phyloP scores from a whole-genome alignment of 2,888 invertebrate genomes.

The Tridacna crocea region DNA sequence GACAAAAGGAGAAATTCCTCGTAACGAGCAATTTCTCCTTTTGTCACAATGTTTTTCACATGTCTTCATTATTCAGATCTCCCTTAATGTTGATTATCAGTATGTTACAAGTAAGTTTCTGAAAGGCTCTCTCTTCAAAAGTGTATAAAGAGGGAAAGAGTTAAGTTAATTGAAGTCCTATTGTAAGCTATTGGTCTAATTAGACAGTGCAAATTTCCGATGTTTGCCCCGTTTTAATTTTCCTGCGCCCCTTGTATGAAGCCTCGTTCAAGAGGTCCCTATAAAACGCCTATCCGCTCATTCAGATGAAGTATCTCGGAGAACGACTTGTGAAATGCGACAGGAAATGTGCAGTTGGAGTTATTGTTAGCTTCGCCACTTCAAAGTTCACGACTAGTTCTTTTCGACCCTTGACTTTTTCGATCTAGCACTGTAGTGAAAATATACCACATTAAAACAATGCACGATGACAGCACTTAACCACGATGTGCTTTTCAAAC shows the following conservation, averaged over 20 bases:
- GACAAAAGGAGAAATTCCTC: not conserved
- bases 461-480: too few relatives aligned
- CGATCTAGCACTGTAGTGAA: too few relatives aligned
- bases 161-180: slow-evolving; percentile 39
- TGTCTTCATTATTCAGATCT: too few relatives aligned
- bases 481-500: too few relatives aligned
- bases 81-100: too few relatives aligned
- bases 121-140: too few relatives aligned
- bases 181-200: slow-evolving; percentile 38
- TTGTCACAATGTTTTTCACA: not conserved
- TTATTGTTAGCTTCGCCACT: slow-evolving; percentile 19
- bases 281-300: slow-evolving; percentile 28
- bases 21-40: not conserved
- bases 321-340: slow-evolving; percentile 20
- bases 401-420: too few relatives aligned
- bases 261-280: not conserved
- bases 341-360: slow-evolving; percentile 37
- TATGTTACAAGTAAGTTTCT: too few relatives aligned
- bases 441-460: too few relatives aligned
- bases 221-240: not conserved
- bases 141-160: too few relatives aligned
- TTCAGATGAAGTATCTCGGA: slow-evolving; percentile 10
- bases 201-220: slow-evolving; percentile 35
- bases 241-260: not conserved
- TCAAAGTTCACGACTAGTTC: slow-evolving; percentile 6